These are phyloP conservation scores for Drosophila kurseongensis DNA, from an alignment of 1,140 invertebrate genomes.

Conservation along the genomic window DNA sequence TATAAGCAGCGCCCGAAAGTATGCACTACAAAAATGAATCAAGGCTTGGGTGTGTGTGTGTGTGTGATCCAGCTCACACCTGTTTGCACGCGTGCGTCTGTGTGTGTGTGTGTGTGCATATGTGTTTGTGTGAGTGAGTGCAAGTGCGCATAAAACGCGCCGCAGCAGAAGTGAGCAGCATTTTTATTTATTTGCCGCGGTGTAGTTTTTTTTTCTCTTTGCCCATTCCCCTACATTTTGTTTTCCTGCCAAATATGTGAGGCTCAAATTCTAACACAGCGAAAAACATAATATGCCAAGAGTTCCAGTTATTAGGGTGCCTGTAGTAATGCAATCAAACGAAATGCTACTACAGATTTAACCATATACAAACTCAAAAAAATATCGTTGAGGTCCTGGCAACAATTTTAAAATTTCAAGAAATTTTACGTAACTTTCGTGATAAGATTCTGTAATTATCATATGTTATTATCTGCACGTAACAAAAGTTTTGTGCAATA, in stretches of 20 bases:
- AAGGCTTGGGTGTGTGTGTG: slow-evolving; percentile 15
- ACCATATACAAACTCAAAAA: too few relatives aligned
- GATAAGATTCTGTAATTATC: too few relatives aligned
- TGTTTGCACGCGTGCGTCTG: slow-evolving; percentile 56
- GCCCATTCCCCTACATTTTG: slow-evolving; percentile 20
- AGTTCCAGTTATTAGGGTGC: neutral
- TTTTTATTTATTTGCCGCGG: slow-evolving; percentile 80
- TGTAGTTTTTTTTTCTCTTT: slow-evolving; percentile 62
- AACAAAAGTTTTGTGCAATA: neutral
- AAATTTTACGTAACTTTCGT: too few relatives aligned
- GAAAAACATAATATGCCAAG: slow-evolving; percentile 1
- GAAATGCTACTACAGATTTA: too few relatives aligned
- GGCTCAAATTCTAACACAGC: slow-evolving; percentile 34
- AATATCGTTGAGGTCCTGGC: too few relatives aligned
- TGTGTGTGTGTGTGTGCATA: slow-evolving; percentile 9
- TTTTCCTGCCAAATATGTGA: slow-evolving; percentile 47
- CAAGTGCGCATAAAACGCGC: slow-evolving; percentile 74
- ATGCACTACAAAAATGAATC: slow-evolving; percentile 73
- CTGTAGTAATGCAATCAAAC: too few relatives aligned
- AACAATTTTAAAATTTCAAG: too few relatives aligned
- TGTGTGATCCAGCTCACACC: slow-evolving; percentile 47
- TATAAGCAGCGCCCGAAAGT: slow-evolving; percentile 76
- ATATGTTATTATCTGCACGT: too few relatives aligned
- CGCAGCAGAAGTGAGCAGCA: slow-evolving; percentile 71
- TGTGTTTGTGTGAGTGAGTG: slow-evolving; percentile 33